phyloP scores from a whole-genome alignment of 1,140 invertebrate genomes.

The Drosophila gunungcola region DNA sequence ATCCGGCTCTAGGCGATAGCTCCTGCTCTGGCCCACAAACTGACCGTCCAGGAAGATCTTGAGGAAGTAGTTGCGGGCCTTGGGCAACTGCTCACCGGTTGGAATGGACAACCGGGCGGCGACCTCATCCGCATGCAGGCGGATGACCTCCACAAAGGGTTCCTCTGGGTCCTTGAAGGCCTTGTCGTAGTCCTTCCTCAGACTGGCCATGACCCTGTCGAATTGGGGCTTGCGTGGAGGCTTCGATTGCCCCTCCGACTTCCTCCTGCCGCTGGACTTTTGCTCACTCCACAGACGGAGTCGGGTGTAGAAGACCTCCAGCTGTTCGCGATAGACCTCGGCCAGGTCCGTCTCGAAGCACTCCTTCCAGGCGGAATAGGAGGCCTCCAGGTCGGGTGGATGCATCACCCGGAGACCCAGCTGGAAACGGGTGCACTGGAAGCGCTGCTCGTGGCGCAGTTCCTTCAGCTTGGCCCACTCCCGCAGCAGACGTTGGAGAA shows the following conservation, averaged over 20 bases:
- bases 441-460: constrained; percentile 72
- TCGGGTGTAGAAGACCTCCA: constrained; percentile 72
- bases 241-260: constrained; percentile 7
- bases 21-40: constrained; percentile 67
- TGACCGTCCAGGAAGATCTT: constrained; percentile 71
- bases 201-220: constrained; percentile 64
- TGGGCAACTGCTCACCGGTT: constrained; percentile 40
- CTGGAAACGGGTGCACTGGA: constrained; percentile 80
- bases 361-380: constrained; percentile 57
- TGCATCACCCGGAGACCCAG: constrained; percentile 78
- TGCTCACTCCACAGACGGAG: constrained; percentile 58
- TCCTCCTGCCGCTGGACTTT: neutral
- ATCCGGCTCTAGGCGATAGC: constrained; percentile 80
- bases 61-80: constrained; percentile 69
- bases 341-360: constrained; percentile 78
- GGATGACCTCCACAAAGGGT: constrained; percentile 85
- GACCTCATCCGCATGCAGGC: constrained; percentile 46
- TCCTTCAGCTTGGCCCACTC: constrained; percentile 84
- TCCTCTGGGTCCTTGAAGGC: constrained; percentile 85
- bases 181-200: constrained; percentile 77
- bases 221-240: constrained; percentile 77
- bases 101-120: constrained; percentile 1
- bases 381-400: constrained; percentile 26
- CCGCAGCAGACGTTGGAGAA: constrained; percentile 74
- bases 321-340: constrained; percentile 82